Conservation (phyloP, 1,140 invertebrate genomes). For the Drosophila jambulina region DNA sequence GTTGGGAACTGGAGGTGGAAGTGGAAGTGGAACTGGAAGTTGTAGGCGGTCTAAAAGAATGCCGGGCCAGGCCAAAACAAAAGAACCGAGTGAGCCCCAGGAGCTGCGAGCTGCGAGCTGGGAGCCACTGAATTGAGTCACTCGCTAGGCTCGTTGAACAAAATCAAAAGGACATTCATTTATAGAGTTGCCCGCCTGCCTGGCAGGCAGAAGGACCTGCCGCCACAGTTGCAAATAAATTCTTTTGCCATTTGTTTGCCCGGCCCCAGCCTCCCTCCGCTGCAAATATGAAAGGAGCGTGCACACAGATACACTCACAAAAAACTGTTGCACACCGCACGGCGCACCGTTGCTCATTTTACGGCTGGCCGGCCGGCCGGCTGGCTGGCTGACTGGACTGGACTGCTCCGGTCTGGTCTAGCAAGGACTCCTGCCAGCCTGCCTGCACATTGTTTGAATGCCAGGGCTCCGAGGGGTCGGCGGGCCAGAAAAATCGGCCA, state of each 20-base stretch:
- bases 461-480: conserved; percentile 28
- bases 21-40: conserved; percentile 26
- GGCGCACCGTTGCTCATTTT: conserved; percentile 81
- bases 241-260: conserved; percentile 80
- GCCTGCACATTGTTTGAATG: conserved; percentile 76
- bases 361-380: conserved; percentile 73
- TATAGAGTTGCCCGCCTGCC: conserved; percentile 66
- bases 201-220: conserved; percentile 17
- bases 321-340: conserved; percentile 80
- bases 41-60: conserved; percentile 67
- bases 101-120: conserved; percentile 13
- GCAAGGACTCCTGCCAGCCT: conserved; percentile 50
- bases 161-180: conserved; percentile 84
- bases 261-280: conserved; percentile 8
- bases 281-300: conserved; percentile 76
- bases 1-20: background rate
- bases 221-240: conserved; percentile 80
- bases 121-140: conserved; percentile 77
- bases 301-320: conserved; percentile 53
- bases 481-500: conserved; percentile 41
- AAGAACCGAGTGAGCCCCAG: conserved; percentile 57
- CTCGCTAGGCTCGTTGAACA: conserved; percentile 83
- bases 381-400: conserved; percentile 19
- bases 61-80: conserved; percentile 66
- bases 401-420: conserved; percentile 29